Evolutionary conservation across 2,888 invertebrate species (phyloP), one percentile per base, ranked within the genome.

Genomic region (Desoria tigrina): DNA sequence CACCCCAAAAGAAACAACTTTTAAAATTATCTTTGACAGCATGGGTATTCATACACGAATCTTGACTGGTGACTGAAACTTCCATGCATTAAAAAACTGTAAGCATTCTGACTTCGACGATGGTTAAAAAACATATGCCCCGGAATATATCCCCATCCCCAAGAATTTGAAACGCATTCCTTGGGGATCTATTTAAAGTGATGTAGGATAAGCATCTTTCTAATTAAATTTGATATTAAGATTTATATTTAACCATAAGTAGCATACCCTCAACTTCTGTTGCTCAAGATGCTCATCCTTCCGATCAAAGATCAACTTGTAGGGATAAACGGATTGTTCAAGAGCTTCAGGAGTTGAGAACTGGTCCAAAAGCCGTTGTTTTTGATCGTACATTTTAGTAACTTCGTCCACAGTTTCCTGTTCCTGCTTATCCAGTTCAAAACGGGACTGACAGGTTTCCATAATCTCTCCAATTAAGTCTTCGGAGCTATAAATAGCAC

Each of bases 401-500:
- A 60, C 45, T n/a, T 63, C 66, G 14, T 50, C 61, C 23, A 59
- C 53, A 53, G 61, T 57, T n/a, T 66, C 37, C 2, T 26, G 49
- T 14, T 51, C 45, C 9, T 65, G 66, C 0, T 61, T 61, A 14
- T 58, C n/a, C 4, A 69, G 42, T 1, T 61, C 60, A 58, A 66
- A 71, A 1, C 71, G 68, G n/a, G 56, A 42, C 28, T 50, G 62
- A 58, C 61, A 69, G 4, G 63, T 60, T 2, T 64, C 65, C 42
- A 65, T 4, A 1, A 67, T 61, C n/a, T 63, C 62, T 18, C 62
- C 57, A 0, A 69, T 64, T 61, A 67, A 59, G 45, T 64, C 61
- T 3, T 60, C 60, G 11, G 64, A 64, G 37, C 61, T 51, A 51
- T n/a, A n/a, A n/a, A 21, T 49, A 11, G n/a, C n/a, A n/a, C n/a